phyloP scores from a whole-genome alignment of 1,140 invertebrate genomes.

The Melitaea cinxia region DNA sequence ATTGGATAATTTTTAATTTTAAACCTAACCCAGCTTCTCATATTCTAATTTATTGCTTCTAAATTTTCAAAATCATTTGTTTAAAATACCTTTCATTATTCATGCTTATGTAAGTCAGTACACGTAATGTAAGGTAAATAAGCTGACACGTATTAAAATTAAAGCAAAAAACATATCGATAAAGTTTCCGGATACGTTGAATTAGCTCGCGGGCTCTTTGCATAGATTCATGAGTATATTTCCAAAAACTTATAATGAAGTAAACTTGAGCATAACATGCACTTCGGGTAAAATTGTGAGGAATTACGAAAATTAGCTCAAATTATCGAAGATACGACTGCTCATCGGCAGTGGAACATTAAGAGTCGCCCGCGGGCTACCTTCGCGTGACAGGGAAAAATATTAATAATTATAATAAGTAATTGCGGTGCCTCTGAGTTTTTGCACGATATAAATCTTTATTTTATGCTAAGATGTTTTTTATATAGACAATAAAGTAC shows the following conservation, averaged over 20 bases:
- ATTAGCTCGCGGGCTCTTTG: constrained; percentile 46
- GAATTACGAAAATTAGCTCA: constrained; percentile 75
- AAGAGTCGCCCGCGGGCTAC: constrained; percentile 45
- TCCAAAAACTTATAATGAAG: constrained; percentile 59
- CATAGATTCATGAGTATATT: constrained; percentile 58
- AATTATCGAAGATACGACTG: constrained; percentile 68
- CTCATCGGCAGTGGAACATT: constrained; percentile 58
- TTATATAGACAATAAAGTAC: constrained; percentile 22
- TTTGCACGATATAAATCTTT: constrained; percentile 47
- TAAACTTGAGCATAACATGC: constrained; percentile 65
- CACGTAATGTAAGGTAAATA: no score
- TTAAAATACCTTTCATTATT: no score
- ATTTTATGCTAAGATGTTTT: constrained; percentile 38
- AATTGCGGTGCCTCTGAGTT: constrained; percentile 49
- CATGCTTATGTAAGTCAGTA: no score
- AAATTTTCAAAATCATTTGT: no score
- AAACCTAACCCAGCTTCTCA: no score
- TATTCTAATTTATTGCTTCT: no score
- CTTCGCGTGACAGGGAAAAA: constrained; percentile 65
- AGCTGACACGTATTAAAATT: no score
- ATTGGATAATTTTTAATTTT: no score
- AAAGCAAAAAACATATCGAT: constrained; percentile 21
- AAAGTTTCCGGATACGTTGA: constrained; percentile 23
- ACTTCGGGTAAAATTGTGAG: constrained; percentile 68
- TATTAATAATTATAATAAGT: constrained; percentile 66